Percentiles rank a stretch among this genome's conserved stretches.
Evolutionary conservation across 2,888 invertebrate species (phyloP).

Genomic region (Baccha elongata): DNA sequence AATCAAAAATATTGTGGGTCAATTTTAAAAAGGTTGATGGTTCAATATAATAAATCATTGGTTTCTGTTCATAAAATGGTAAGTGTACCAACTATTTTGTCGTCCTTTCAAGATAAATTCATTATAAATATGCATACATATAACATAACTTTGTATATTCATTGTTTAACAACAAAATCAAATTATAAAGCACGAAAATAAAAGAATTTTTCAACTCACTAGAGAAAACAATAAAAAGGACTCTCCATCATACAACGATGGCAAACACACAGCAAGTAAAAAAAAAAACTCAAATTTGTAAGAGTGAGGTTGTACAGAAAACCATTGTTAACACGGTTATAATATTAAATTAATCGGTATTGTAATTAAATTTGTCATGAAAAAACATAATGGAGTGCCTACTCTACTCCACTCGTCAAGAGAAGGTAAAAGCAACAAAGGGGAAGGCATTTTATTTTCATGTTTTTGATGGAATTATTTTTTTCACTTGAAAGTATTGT

Average conservation of each 20-base stretch:
- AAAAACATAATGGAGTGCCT: not conserved
- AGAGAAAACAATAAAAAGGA: constrained; percentile 12
- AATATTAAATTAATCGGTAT: constrained; percentile 44
- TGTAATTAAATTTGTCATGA: constrained; percentile 55
- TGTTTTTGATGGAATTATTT: too few relatives aligned
- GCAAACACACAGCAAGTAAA: constrained; percentile 9
- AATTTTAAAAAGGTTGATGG: too few relatives aligned
- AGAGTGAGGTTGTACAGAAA: not conserved
- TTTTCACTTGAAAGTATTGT: not conserved
- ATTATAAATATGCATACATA: constrained; percentile 2
- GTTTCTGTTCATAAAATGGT: not conserved
- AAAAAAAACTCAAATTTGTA: not conserved
- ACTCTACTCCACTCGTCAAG: too few relatives aligned
- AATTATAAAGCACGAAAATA: too few relatives aligned
- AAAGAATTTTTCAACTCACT: constrained; percentile 3
- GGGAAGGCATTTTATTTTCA: too few relatives aligned
- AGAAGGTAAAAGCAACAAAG: too few relatives aligned
- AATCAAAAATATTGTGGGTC: too few relatives aligned
- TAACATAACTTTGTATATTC: not conserved
- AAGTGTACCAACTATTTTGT: not conserved
- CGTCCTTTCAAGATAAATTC: constrained; percentile 1
- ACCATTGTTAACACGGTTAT: constrained; percentile 27
- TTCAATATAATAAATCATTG: constrained; percentile 26
- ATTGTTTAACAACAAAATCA: not conserved
- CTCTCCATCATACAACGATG: constrained; percentile 4